These are phyloP conservation scores for Drosophila subobscura DNA, from an alignment of 1,140 invertebrate species.

Conservation along the genomic window DNA sequence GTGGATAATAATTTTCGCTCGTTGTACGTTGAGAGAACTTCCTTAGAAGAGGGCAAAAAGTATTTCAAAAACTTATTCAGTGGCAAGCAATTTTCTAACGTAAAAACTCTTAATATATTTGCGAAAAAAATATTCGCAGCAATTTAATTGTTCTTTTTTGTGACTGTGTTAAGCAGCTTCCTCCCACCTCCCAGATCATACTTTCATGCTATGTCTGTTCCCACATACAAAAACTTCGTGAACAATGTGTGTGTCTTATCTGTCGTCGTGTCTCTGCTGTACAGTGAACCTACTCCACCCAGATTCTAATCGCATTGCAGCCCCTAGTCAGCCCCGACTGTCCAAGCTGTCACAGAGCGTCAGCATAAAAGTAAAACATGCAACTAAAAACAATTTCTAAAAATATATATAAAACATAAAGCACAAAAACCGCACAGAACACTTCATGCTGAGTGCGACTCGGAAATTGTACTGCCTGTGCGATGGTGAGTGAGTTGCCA, in stretches of 20 bases:
- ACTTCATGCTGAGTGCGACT: slow-evolving; percentile 72
- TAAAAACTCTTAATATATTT: too few species aligned
- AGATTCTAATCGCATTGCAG: not conserved
- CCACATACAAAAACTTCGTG: slow-evolving; percentile 5
- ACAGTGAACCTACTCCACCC: slow-evolving; percentile 18
- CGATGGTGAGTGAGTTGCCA: not conserved
- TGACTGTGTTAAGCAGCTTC: too few species aligned
- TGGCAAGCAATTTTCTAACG: too few species aligned
- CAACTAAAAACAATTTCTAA: slow-evolving; percentile 76
- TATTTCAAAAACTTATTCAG: too few species aligned
- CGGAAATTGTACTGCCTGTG: slow-evolving; percentile 49
- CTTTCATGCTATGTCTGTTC: not conserved
- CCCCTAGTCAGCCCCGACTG: slow-evolving; percentile 6
- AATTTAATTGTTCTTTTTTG: too few species aligned
- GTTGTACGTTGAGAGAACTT: not conserved
- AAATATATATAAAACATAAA: slow-evolving; percentile 71
- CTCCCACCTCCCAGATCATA: not conserved
- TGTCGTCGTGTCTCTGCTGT: slow-evolving; percentile 48
- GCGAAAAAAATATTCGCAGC: not conserved
- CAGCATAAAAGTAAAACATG: slow-evolving; percentile 61
- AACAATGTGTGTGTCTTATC: slow-evolving; percentile 70
- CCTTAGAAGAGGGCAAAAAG: too few species aligned
- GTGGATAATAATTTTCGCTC: too few species aligned
- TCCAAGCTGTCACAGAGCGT: slow-evolving; percentile 28
- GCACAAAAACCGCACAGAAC: slow-evolving; percentile 70